Base-by-base conservation (phyloP, 2,888 invertebrate genomes). In the Chaetogeoica ovagalla region DNA sequence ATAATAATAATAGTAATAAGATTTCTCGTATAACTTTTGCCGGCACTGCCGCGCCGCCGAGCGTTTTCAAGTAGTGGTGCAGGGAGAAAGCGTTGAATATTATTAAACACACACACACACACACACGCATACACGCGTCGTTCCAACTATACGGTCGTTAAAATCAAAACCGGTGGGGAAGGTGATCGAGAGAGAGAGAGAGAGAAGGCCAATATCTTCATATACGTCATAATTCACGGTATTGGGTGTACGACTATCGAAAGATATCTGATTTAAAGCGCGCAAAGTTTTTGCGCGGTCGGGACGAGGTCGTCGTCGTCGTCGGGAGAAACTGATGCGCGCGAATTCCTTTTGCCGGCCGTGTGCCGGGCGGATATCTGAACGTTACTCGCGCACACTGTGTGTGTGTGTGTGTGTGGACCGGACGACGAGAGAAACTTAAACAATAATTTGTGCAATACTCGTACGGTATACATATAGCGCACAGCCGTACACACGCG, bases 361-460 rank as follows among this genome's bases (percentile, higher is more conserved):
- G n/a, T n/a, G n/a, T 21, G 77, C 70, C 57, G 79, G 39, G 55
- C 71, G 70, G 69, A 79, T 79, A 69, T 77, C 68, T 77, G 57
- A 37, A 13, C 69, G n/a, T 48, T 55, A 23, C 59, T 62, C 77
- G 77, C 30, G 48, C n/a, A 23, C 48, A n/a, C 69, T 21, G 62
- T 30, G 30, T 30, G 30, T 30, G 30, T 30, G 30, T 30, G 30
- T 30, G 30, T 30, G 30, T 30, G 55, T 13, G 76, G 77, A 77
- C 77, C 77, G 77, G 77, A 77, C 77, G 77, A 71, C 77, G 77
- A 71, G 79, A 79, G 79, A 79, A 79, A 79, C 79, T 79, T 79
- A 79, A 79, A 79, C 79, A 79, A 79, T 79, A 79, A 79, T 79
- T 79, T 71, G 63, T 57, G 79, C 48, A 68, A 15, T 52, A 4